Percentiles rank a stretch among this genome's conserved stretches.
Conservation (phyloP, 2,113 vertebrate genomes). For the Bothrops jararaca region DNA sequence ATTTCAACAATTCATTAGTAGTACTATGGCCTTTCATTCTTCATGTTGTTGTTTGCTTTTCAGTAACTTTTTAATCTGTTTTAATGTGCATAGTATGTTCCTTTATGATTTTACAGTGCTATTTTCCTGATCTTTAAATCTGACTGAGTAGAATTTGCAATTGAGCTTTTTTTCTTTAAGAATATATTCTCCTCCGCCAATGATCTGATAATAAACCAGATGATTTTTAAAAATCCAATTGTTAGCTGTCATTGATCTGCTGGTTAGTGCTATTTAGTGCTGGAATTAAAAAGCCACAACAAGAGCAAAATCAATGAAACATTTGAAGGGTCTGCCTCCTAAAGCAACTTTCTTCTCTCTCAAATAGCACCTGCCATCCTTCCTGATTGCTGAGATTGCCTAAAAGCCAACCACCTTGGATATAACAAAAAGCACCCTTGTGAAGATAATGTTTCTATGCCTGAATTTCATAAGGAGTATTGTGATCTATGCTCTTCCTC, state of each 20-base stretch:
- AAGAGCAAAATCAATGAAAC: background rate
- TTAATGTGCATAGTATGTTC: background rate
- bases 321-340: background rate
- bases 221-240: background rate
- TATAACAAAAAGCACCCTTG: background rate
- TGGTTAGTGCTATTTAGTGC: background rate
- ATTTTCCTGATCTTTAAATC: background rate
- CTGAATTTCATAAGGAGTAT: background rate
- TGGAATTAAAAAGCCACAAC: background rate
- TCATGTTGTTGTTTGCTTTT: background rate
- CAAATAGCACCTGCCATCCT: background rate
- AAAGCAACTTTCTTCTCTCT: background rate
- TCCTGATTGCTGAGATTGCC: background rate
- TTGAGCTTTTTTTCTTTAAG: background rate
- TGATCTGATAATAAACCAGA: background rate
- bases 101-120: background rate
- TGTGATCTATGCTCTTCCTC: background rate
- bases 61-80: background rate
- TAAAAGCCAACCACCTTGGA: background rate
- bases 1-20: background rate
- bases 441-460: background rate
- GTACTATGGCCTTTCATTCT: background rate
- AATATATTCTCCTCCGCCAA: background rate
- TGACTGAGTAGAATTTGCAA: background rate
- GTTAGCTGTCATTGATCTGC: background rate